A percentile compares a stretch with the other conserved stretches of the same genome.
These are phyloP conservation scores for Pelecanus crispus DNA, from an alignment of 2,113 vertebrate species.

Conservation along the genomic window DNA sequence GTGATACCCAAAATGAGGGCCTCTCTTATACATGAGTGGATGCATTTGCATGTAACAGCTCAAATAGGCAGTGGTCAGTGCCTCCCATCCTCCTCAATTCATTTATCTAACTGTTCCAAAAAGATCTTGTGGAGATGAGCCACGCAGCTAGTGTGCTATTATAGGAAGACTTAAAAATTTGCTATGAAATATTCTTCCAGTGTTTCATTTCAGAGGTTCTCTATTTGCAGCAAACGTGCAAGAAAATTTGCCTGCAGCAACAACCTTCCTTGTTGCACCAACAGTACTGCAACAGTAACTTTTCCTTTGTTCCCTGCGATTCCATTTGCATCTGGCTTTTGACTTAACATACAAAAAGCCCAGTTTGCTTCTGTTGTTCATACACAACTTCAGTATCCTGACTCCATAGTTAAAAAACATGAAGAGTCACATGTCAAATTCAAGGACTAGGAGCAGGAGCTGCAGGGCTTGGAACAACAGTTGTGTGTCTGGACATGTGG, in stretches of 20 bases:
- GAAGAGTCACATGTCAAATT: neutral
- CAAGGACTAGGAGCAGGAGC: neutral
- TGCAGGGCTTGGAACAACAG: neutral
- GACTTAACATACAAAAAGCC: neutral
- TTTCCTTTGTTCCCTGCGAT: neutral
- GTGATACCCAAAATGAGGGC: neutral
- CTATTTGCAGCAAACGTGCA: neutral
- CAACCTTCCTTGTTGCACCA: neutral
- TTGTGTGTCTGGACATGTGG: neutral
- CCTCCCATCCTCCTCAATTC: neutral
- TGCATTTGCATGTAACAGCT: neutral
- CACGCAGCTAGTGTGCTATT: neutral
- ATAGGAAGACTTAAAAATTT: neutral
- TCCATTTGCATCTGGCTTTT: neutral
- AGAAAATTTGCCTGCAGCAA: neutral
- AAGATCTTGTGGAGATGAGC: neutral
- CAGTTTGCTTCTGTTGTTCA: neutral
- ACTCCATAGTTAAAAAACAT: neutral
- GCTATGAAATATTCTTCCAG: neutral
- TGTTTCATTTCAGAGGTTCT: neutral
- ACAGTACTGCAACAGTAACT: neutral
- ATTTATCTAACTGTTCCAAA: neutral
- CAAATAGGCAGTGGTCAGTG: neutral
- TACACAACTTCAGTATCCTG: neutral
- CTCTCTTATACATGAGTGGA: neutral